Percentiles rank a stretch among this genome's conserved stretches.
phyloP scores from a whole-genome alignment of 2,113 vertebrate species.

The Pterocles orientalis region DNA sequence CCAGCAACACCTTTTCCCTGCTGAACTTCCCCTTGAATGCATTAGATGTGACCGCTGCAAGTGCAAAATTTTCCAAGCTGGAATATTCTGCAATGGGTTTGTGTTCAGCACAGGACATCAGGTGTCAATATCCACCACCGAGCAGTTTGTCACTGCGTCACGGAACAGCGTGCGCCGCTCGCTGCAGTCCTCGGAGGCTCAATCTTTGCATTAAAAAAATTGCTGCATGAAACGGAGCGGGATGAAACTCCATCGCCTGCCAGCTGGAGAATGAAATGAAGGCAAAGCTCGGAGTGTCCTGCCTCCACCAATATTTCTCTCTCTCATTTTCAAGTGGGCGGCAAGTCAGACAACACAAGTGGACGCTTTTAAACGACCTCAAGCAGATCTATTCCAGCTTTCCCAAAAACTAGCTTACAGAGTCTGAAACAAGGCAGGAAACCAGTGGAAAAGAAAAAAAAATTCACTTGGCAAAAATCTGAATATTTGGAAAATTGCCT shows the following conservation, averaged over 20 bases:
- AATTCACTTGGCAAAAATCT: background rate
- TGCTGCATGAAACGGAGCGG: background rate
- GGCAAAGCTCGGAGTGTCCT: background rate
- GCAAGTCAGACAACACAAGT: background rate
- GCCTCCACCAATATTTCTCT: background rate
- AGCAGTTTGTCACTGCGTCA: background rate
- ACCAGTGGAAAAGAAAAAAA: background rate
- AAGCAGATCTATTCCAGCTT: background rate
- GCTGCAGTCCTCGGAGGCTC: background rate
- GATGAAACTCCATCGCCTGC: background rate
- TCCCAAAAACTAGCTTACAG: background rate
- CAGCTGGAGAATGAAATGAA: background rate
- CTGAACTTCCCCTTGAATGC: background rate
- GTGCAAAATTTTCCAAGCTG: background rate
- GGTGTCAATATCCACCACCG: background rate
- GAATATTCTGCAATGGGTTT: background rate
- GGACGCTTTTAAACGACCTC: background rate
- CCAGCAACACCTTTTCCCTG: background rate
- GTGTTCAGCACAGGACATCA: background rate
- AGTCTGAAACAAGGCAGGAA: background rate
- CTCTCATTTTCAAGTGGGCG: background rate
- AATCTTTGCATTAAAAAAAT: background rate
- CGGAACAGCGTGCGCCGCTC: rapidly evolving
- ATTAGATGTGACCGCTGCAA: background rate
- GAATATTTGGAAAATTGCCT: background rate